Conservation (phyloP, 2,113 vertebrate genomes). For the Melanotaenia duboulayi region DNA sequence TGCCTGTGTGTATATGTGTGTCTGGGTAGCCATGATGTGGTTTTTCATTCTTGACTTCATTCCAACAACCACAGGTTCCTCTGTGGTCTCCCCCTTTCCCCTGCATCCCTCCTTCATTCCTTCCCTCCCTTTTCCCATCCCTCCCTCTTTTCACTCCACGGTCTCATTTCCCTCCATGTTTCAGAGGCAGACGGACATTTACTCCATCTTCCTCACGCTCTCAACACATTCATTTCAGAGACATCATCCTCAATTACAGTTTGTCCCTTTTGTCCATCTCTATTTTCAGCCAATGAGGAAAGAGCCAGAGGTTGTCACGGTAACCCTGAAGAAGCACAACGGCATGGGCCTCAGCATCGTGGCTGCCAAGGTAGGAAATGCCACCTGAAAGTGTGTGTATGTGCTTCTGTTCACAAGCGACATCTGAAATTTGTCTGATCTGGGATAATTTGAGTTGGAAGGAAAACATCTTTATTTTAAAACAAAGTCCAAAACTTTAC, state of each 20-base stretch:
- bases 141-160: constrained; percentile 37
- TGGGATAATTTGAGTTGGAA: background rate
- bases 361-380: constrained; percentile 93
- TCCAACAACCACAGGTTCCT: constrained; percentile 81
- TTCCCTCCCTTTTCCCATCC: constrained; percentile 49
- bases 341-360: constrained; percentile 99
- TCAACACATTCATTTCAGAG: background rate
- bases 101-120: constrained; percentile 55
- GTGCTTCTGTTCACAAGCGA: constrained; percentile 11
- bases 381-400: background rate
- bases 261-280: constrained; percentile 56
- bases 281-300: constrained; percentile 92
- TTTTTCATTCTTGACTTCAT: constrained; percentile 80
- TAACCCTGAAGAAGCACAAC: constrained; percentile 98
- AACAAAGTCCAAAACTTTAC: background rate
- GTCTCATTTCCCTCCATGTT: constrained; percentile 21
- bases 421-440: background rate
- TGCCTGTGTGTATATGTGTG: background rate
- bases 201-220: background rate
- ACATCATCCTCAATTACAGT: constrained; percentile 43
- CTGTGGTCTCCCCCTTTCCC: constrained; percentile 72
- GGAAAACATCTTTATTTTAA: background rate
- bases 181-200: constrained; percentile 22
- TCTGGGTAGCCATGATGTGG: constrained; percentile 70
- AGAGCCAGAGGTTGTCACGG: constrained; percentile 96